Evolutionary conservation across 2,888 invertebrate genomes (phyloP), one percentile per base, ranked within the genome.

Genomic region (Philopedon plagiatum): DNA sequence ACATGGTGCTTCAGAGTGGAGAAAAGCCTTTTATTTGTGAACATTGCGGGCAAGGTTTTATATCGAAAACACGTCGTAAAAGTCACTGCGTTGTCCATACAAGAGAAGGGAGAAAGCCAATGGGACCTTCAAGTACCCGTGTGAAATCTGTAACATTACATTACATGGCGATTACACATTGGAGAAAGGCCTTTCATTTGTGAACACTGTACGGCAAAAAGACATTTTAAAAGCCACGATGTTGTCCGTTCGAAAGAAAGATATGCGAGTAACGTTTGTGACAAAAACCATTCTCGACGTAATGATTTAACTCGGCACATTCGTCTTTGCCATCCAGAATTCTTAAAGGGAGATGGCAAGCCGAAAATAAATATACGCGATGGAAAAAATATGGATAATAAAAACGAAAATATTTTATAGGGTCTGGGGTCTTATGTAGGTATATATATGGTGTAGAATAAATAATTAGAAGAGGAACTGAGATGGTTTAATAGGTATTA

Each of bases 1-100:
- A 70, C 21, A 75, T 79, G 65, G 79, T 79, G 61, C 76, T 76
- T 1, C 83, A 76, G 60, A 71, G 75, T 0, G 80, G 80, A 1
- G 82, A 82, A 62, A 81, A 78, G 49, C 80, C 79, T 26, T 77
- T 75, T 46, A 64, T 61, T 19, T 76, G 86, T 76, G 81, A 85
- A 29, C 73, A 82, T 1, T 87, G 86, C 75, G 83, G 82, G 0
- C 86, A 86, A 64, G 78, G 81, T 0, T 86, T 86, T 13, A 83
- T 81, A 65, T 64, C 54, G 26, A 85, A 82, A 0, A 83, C 44
- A 8, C 15, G 9, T 19, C 54, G 58, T 11, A 58, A 44, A 49
- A 34, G 7, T 21, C 74, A 74, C 34, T 5, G 7, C 7, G 26
- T 26, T 3, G 46, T 46, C 2, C 46, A 46, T 15, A 18, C 19